These are phyloP conservation scores for Stegastes partitus DNA, from an alignment of 2,113 vertebrate species.

Conservation along the genomic window DNA sequence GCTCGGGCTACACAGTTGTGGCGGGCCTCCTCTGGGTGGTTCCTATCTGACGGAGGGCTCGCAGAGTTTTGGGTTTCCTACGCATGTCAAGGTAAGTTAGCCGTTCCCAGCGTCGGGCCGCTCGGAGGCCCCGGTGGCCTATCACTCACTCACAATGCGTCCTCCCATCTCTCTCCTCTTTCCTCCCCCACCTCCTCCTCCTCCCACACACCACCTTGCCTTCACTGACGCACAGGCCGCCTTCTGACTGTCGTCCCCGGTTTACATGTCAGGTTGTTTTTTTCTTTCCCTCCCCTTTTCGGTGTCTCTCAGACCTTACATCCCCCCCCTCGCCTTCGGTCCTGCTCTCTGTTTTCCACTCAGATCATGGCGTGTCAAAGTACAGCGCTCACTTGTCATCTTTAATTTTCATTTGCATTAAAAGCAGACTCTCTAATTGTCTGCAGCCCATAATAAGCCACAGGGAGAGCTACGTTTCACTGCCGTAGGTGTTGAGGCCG, in stretches of 20 bases:
- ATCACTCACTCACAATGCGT: constrained; percentile 79
- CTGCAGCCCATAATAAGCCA: constrained; percentile 28
- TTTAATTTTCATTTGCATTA: constrained; percentile 50
- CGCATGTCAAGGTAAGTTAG: constrained; percentile 87
- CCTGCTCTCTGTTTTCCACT: constrained; percentile 51
- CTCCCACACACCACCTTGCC: constrained; percentile 51
- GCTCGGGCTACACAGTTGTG: constrained; percentile 71
- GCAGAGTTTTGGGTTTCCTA: constrained; percentile 82
- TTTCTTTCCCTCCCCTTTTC: constrained; percentile 36
- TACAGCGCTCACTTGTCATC: constrained; percentile 44
- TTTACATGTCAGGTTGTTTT: constrained; percentile 59
- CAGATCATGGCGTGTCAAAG: constrained; percentile 42
- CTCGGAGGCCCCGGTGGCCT: constrained; percentile 80
- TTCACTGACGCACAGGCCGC: constrained; percentile 50
- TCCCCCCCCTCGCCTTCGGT: constrained; percentile 13
- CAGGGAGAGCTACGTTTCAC: constrained; percentile 25
- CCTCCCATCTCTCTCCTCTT: constrained; percentile 50
- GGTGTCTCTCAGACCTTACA: constrained; percentile 32
- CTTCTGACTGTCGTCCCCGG: constrained; percentile 54
- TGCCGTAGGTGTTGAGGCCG: constrained; percentile 18
- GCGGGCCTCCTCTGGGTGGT: constrained; percentile 80
- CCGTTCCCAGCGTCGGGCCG: constrained; percentile 62
- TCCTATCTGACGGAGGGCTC: constrained; percentile 78
- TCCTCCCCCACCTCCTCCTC: constrained; percentile 45
- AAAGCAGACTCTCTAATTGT: constrained; percentile 33